phyloP scores from a whole-genome alignment of 2,797 vertebrate species.

The Vireo griseus region DNA sequence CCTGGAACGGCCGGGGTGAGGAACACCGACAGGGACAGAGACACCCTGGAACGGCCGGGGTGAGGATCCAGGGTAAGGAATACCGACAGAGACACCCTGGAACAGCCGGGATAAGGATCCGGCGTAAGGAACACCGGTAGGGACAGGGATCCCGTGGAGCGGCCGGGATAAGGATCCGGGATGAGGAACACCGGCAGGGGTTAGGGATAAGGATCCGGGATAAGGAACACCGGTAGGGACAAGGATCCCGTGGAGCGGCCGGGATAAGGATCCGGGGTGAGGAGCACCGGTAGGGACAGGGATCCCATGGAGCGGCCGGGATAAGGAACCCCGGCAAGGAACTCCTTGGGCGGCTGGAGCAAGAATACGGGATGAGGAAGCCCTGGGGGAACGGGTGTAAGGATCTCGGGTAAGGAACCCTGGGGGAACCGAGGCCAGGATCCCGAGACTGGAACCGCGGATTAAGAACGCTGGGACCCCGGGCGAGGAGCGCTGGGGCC shows the following conservation, averaged over 20 bases:
- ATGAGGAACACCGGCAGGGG: too few species aligned
- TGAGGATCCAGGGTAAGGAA: neutral
- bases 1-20: too few species aligned
- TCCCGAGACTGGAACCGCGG: neutral
- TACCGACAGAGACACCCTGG: fast-evolving
- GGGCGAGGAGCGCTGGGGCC: neutral
- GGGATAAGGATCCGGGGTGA: neutral
- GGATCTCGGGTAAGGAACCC: too few species aligned
- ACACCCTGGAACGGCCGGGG: too few species aligned
- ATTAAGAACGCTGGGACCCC: too few species aligned
- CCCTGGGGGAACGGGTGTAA: too few species aligned
- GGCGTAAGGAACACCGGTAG: neutral
- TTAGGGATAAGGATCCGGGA: neutral
- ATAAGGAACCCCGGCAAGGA: neutral
- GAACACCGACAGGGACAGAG: neutral
- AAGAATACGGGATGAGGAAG: neutral
- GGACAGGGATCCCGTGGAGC: too few species aligned
- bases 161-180: too few species aligned
- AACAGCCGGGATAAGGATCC: neutral
- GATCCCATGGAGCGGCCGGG: neutral
- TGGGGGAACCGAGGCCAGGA: too few species aligned
- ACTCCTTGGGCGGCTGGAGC: too few species aligned
- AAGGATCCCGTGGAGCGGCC: too few species aligned
- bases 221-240: neutral
- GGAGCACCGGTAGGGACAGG: neutral